These are phyloP conservation scores for Matsumurasca onukii DNA, from an alignment of 1,140 invertebrate species.

Conservation along the genomic window DNA sequence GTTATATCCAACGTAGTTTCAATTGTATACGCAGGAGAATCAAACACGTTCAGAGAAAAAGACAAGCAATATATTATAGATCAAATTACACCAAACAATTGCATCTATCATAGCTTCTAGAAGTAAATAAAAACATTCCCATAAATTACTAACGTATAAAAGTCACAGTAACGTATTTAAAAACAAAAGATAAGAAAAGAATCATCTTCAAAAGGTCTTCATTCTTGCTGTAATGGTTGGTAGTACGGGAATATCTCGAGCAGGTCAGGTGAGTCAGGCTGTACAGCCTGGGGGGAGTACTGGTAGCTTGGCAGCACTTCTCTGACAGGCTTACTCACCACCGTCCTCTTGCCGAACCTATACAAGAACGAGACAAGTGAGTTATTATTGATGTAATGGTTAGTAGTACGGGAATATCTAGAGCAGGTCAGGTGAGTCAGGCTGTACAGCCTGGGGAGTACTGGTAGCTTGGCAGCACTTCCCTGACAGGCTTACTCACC, in stretches of 20 bases:
- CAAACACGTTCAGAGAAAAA: no score
- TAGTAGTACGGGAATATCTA: conserved; percentile 6
- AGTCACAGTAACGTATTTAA: no score
- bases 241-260: conserved; percentile 6
- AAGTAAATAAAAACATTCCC: no score
- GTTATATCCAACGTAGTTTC: no score
- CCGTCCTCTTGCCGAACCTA: conserved; percentile 11
- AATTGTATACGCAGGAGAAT: no score
- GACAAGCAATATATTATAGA: no score
- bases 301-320: background rate
- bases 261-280: conserved; percentile 3
- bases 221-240: conserved; percentile 4
- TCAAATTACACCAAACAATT: no score
- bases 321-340: background rate
- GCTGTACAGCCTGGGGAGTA: background rate
- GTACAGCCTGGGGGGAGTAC: background rate
- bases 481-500: background rate
- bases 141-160: no score
- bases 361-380: no score
- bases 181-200: no score
- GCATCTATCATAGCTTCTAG: no score
- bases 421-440: conserved; percentile 1
- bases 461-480: background rate
- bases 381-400: background rate
- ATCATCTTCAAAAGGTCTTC: no score